Percentiles rank a stretch among this genome's conserved stretches.
Conservation (phyloP, 1,140 invertebrate species). For the Alviniconcha marisindica region DNA sequence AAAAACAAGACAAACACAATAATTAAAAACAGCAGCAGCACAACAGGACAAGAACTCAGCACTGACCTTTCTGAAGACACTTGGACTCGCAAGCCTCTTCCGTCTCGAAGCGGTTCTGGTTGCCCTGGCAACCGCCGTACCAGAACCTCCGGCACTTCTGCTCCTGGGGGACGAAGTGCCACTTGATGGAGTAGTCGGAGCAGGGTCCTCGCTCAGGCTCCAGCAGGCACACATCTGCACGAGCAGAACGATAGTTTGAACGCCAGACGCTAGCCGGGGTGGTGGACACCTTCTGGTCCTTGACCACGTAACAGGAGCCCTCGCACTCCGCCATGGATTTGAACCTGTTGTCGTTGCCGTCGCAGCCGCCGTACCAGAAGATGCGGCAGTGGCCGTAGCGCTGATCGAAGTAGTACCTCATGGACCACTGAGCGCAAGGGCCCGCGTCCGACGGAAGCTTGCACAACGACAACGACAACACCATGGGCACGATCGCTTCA, state of each 20-base stretch:
- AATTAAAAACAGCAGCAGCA: too few species aligned
- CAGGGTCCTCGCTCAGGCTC: slow-evolving; percentile 88
- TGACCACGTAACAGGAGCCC: slow-evolving; percentile 43
- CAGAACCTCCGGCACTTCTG: slow-evolving; percentile 93
- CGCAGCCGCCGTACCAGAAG: slow-evolving; percentile 98
- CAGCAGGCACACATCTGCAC: slow-evolving; percentile 82
- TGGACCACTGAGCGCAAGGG: slow-evolving; percentile 85
- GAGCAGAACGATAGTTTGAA: neutral
- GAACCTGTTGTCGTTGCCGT: slow-evolving; percentile 85
- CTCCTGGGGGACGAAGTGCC: slow-evolving; percentile 86
- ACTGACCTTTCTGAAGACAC: slow-evolving; percentile 46
- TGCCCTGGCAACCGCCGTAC: slow-evolving; percentile 93
- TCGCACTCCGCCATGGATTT: slow-evolving; percentile 90
- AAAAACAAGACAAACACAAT: too few species aligned
- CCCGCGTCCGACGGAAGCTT: slow-evolving; percentile 86
- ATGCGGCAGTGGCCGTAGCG: slow-evolving; percentile 86
- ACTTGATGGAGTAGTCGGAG: slow-evolving; percentile 83
- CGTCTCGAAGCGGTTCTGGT: slow-evolving; percentile 85
- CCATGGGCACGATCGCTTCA: slow-evolving; percentile 27
- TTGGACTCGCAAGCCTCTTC: slow-evolving; percentile 85
- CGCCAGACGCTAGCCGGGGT: neutral
- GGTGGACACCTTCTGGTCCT: neutral
- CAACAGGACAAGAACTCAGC: slow-evolving; percentile 20
- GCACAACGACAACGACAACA: slow-evolving; percentile 82
- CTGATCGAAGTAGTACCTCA: slow-evolving; percentile 90